Percentiles rank a stretch among this genome's conserved stretches.
phyloP scores from a whole-genome alignment of 2,113 vertebrate species.

The Podarcis raffonei region DNA sequence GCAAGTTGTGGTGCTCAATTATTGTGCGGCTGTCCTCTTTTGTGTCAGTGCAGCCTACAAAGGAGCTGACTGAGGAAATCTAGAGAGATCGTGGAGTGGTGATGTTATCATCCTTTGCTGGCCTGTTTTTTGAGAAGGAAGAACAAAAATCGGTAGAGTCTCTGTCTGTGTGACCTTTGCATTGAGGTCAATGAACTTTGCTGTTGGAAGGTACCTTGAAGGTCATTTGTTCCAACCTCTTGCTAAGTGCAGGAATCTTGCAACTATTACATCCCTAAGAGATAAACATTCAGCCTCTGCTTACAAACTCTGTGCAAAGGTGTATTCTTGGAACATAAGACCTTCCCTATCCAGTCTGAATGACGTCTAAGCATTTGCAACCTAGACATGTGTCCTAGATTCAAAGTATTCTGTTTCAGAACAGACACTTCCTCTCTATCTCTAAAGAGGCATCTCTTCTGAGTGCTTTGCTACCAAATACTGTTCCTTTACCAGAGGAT shows the following conservation, averaged over 20 bases:
- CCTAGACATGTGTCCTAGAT: background rate
- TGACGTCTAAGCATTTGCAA: background rate
- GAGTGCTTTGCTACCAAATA: slow-evolving; percentile 10
- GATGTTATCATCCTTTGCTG: background rate
- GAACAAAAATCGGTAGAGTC: too few species aligned
- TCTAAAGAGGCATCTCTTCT: slow-evolving; percentile 21
- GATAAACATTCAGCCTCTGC: background rate
- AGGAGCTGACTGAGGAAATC: background rate
- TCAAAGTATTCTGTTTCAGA: background rate
- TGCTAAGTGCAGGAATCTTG: background rate
- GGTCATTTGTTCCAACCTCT: background rate
- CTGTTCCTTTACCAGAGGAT: background rate
- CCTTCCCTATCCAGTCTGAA: background rate
- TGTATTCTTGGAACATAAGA: background rate
- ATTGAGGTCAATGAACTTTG: background rate
- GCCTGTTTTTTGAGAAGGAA: too few species aligned
- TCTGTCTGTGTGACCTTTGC: background rate
- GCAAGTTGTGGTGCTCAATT: background rate
- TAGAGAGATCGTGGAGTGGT: background rate
- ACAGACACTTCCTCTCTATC: background rate
- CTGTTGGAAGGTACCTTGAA: background rate
- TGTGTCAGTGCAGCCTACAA: background rate
- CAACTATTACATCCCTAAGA: background rate
- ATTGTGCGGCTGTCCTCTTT: background rate
- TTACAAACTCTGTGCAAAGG: background rate